Conservation (phyloP, 2,113 vertebrate genomes). For the Laticauda laticaudata region DNA sequence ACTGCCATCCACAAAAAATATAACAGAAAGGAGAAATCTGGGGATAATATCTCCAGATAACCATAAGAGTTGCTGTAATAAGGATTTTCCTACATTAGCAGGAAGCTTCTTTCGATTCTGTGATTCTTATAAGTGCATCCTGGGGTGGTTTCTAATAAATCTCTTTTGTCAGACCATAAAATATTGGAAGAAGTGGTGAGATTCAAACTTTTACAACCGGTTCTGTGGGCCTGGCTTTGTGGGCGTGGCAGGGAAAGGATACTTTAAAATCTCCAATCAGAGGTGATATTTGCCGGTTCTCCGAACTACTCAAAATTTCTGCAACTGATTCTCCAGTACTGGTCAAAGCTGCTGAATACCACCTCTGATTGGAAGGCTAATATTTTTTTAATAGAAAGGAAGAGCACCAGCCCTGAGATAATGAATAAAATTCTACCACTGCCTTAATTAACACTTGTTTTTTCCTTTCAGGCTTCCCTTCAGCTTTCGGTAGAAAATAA, state of each 20-base stretch:
- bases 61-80: not conserved
- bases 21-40: not conserved
- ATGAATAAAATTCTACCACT: not conserved
- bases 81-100: not conserved
- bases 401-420: not conserved
- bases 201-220: no score
- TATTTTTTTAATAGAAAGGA: not conserved
- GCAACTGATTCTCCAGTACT: no score
- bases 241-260: no score
- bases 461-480: constrained; percentile 75
- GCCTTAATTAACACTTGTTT: not conserved
- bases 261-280: no score
- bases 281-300: no score
- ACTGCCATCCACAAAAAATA: not conserved
- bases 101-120: not conserved
- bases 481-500: constrained; percentile 80
- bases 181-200: not conserved
- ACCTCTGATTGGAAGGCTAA: not conserved
- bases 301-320: no score
- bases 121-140: not conserved
- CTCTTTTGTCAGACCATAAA: not conserved
- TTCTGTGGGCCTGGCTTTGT: no score
- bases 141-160: not conserved
- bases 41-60: not conserved
- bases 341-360: no score